Evolutionary conservation across 2,113 vertebrate genomes (phyloP), one percentile per base, ranked within the genome.

Genomic region (Colius striatus): DNA sequence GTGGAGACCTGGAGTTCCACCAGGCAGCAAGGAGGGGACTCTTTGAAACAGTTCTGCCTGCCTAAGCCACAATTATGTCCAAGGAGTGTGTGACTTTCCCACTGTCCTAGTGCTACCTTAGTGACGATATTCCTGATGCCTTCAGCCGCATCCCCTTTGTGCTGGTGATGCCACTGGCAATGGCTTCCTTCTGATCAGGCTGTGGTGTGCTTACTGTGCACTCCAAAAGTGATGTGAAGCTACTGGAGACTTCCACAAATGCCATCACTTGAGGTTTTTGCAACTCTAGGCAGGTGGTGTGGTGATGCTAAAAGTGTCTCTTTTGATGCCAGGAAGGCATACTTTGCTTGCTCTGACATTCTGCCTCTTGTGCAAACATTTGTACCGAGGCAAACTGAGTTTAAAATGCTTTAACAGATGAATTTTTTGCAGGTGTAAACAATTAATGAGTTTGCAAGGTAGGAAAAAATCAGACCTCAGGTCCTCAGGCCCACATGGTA

Each of bases 351-450:
- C 17, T 89, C 76, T 81, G 74, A 72, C 22, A 25, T 72, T 79
- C 54, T 81, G 55, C 23, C 38, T 77, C 73, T 78, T 68, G 34
- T 81, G 76, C 77, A 67, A 80, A 70, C 34, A 41, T 72, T 67
- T 72, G 74, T 43, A 65, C 57, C 38, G 29, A 43, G 47, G 38
- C 48, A 55, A 94, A 51, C 55, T 48, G 76, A 81, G 38, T 87
- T 88, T 57, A 87, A 81, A 93, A n/a, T 63, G 27, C 23, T 63
- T 36, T 30, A 78, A 50, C 27, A 72, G 63, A 54, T 91, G 75
- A 85, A 87, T 75, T 92, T 91, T 90, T n/a, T 61, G 73, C 58
- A 85, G 66, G 27, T 87, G 18, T 87, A 87, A 89, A 82, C 70
- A 81, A 53, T 65, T 75, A 63, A 55, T 57, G 61, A 72, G 58